A percentile compares a stretch with the other conserved stretches of the same genome.
These are phyloP conservation scores for Lepidurus arcticus DNA, from an alignment of 1,140 invertebrate genomes.

Conservation along the genomic window DNA sequence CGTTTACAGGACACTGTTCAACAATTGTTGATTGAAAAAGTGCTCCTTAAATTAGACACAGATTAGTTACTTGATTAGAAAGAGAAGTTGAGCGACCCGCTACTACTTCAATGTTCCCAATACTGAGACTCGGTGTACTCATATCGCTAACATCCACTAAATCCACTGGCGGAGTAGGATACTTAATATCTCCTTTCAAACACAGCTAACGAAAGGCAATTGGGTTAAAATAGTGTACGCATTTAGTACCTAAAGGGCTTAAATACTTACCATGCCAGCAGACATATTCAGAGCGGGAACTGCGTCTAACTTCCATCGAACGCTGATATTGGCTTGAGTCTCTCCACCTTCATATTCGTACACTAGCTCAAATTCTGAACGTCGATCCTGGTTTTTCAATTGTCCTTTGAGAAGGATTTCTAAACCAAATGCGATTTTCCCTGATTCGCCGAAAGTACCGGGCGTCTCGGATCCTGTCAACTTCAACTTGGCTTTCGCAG, in stretches of 20 bases:
- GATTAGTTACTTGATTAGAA: neutral
- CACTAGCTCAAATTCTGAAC: neutral
- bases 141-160: slow-evolving; percentile 22
- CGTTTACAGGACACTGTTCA: slow-evolving; percentile 31
- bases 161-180: slow-evolving; percentile 23
- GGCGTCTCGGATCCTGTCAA: neutral
- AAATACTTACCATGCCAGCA: neutral
- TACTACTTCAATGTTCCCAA: slow-evolving; percentile 29
- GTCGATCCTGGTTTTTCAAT: neutral
- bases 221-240: neutral
- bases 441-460: neutral
- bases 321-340: neutral
- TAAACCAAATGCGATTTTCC: neutral
- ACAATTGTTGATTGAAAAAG: slow-evolving; percentile 10
- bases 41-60: neutral
- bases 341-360: neutral
- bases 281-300: neutral
- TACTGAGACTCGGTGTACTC: neutral
- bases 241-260: neutral
- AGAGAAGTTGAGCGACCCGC: slow-evolving; percentile 18
- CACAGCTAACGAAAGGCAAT: slow-evolving; percentile 12
- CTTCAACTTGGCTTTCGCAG: neutral
- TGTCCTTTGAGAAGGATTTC: neutral
- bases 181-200: slow-evolving; percentile 28
- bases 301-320: neutral